Evolutionary conservation across 2,113 vertebrate genomes (phyloP).

Genomic region (Forbesichthys agassizii): DNA sequence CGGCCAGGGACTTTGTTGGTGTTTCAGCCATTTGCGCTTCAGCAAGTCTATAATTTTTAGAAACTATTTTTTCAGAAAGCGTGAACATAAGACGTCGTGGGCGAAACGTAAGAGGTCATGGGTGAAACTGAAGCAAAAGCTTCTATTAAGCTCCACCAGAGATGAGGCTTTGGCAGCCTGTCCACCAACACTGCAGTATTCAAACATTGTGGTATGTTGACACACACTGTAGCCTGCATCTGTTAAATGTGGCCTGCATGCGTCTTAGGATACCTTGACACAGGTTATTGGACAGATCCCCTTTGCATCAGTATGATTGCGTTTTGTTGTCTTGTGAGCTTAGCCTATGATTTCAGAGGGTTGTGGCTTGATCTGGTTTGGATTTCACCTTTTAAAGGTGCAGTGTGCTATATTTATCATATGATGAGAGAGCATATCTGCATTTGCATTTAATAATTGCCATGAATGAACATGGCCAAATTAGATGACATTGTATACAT

Average conservation of each 20-base stretch:
- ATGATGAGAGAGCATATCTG: not conserved
- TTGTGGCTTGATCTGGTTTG: not conserved
- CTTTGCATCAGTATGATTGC: conserved; percentile 28
- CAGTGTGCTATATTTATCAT: not conserved
- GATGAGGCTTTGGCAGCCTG: conserved; percentile 38
- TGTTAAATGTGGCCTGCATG: not conserved
- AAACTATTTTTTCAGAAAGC: conserved; percentile 9
- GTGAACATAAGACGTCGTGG: not conserved
- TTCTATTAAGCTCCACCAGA: not conserved
- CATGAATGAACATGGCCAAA: not conserved
- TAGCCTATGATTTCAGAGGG: not conserved
- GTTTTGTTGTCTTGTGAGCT: conserved; percentile 2
- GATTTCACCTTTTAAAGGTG: too few species aligned
- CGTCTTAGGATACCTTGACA: not conserved
- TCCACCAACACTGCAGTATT: conserved; percentile 34
- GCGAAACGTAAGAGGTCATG: not conserved
- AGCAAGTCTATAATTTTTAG: not conserved
- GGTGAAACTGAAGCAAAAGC: conserved; percentile 14
- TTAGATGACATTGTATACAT: not conserved
- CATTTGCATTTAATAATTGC: not conserved
- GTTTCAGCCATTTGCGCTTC: not conserved
- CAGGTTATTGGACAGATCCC: conserved; percentile 44
- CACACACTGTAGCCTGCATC: not conserved
- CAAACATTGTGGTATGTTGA: conserved; percentile 57
- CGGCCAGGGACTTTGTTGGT: too few species aligned